phyloP scores from a whole-genome alignment of 2,113 vertebrate genomes.

The Solea senegalensis region DNA sequence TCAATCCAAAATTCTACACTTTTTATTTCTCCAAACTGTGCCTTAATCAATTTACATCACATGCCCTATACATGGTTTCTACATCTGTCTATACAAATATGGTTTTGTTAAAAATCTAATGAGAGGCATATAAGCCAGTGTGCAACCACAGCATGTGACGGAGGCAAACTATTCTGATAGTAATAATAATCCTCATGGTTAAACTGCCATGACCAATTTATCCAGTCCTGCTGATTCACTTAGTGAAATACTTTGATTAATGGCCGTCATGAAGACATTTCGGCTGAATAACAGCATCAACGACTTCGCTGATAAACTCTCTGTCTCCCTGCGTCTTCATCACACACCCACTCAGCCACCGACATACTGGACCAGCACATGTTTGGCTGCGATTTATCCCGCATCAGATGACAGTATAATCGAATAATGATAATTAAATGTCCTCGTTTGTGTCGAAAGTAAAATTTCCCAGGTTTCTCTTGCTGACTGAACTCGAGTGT shows the following conservation, averaged over 20 bases:
- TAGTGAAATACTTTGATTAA: background rate
- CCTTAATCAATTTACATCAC: too few relatives aligned
- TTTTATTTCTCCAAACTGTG: too few relatives aligned
- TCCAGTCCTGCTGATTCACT: background rate
- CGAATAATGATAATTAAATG: slow-evolving; percentile 19
- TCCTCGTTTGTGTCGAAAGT: background rate
- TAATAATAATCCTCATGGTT: background rate
- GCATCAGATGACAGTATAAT: slow-evolving; percentile 1
- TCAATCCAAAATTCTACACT: too few relatives aligned
- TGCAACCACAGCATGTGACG: background rate
- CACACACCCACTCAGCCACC: background rate
- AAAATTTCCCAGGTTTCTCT: background rate
- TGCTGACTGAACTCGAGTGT: slow-evolving; percentile 5
- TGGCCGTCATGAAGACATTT: background rate
- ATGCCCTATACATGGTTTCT: too few relatives aligned
- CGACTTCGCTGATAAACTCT: background rate
- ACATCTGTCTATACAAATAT: background rate
- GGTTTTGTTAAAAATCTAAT: background rate
- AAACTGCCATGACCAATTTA: background rate
- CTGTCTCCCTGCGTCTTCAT: background rate
- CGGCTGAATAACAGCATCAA: background rate
- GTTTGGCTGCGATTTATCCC: background rate
- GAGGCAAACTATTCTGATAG: background rate
- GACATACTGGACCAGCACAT: background rate
- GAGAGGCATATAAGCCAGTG: background rate